Base-by-base conservation (phyloP, 2,113 vertebrate species). In the Buteo buteo region DNA sequence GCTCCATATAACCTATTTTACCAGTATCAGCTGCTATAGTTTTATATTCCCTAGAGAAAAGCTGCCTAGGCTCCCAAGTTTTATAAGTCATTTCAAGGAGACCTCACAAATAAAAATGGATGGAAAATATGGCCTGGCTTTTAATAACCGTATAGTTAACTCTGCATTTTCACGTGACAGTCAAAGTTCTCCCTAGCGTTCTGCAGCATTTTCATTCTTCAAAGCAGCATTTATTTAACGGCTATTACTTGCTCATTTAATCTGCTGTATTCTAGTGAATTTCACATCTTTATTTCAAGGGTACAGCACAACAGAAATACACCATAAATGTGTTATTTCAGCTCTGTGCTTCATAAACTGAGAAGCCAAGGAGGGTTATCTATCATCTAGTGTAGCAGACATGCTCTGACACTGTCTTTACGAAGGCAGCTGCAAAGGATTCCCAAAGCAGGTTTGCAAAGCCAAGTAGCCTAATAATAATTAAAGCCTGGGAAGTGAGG, bases 71-170 rank as follows among this genome's bases (percentile, higher is more conserved):
- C 84, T 97, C 94, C 96, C 59, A 78, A 70, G 82, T 94, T 98
- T 98, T 96, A 96, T 82, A 90, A 96, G 84, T 84, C 54, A 61
- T 96, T 97, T 96, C 93, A 94, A 96, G 96, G 96, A 95, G 97
- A 96, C 88, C 97, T 94, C 96, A 96, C 96, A 97, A 96, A 96
- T 87, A 81, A 95, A 96, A 96, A 77, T 0, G 42, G 32, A 47
- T 66, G 77, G 94, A 92, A 97, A 94, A 89, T 73, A 49, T 22
- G 44, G 31, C 32, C 81, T 74, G 49, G 22, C 45, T 97, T 96
- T 97, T 92, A 93, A 90, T 90, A 91, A 62, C 55, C 13, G 0
- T 32, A n/a, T 12, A 20, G 57, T 78, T 80, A 91, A 67, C 36
- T 50, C 40, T 78, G 55, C 57, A 45, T 92, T 94, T 88, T 71